phyloP scores from a whole-genome alignment of 2,797 vertebrate genomes.

The Macropodus opercularis region DNA sequence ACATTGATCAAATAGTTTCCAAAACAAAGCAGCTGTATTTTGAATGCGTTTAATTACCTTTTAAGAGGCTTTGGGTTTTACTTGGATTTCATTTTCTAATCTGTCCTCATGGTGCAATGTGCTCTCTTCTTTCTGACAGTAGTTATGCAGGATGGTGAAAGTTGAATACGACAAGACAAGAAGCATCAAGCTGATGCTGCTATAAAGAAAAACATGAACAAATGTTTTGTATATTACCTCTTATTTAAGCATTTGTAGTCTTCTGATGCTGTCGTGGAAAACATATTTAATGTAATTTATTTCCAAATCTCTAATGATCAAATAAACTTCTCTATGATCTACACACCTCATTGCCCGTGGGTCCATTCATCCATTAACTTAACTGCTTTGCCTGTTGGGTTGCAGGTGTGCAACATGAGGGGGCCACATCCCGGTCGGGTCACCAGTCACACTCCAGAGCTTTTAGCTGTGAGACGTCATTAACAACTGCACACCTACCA shows the following conservation, averaged over 20 bases:
- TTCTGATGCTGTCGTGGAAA: constrained; percentile 42
- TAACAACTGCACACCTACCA: too few relatives aligned
- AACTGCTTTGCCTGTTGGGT: too few relatives aligned
- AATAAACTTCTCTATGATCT: constrained; percentile 50
- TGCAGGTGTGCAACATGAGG: too few relatives aligned
- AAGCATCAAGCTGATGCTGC: constrained; percentile 34
- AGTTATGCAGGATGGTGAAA: constrained; percentile 15
- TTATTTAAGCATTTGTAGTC: constrained; percentile 60
- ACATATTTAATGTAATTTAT: constrained; percentile 75
- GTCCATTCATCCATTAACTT: neutral
- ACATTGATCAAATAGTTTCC: constrained; percentile 7
- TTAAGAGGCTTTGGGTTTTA: constrained; percentile 6
- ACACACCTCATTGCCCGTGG: neutral
- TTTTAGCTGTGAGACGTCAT: too few relatives aligned
- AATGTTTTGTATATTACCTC: constrained; percentile 42
- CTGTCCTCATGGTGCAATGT: neutral
- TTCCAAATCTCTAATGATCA: constrained; percentile 41
- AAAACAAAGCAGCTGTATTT: constrained; percentile 27
- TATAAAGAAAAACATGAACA: constrained; percentile 24
- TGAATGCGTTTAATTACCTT: neutral
- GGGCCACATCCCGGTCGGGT: too few relatives aligned
- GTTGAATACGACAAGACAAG: neutral
- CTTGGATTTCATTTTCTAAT: constrained; percentile 22
- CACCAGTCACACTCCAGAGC: too few relatives aligned
- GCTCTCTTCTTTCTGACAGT: neutral